These are phyloP conservation scores for Mechanitis mazaeus DNA, from an alignment of 2,888 invertebrate species.

Conservation along the genomic window DNA sequence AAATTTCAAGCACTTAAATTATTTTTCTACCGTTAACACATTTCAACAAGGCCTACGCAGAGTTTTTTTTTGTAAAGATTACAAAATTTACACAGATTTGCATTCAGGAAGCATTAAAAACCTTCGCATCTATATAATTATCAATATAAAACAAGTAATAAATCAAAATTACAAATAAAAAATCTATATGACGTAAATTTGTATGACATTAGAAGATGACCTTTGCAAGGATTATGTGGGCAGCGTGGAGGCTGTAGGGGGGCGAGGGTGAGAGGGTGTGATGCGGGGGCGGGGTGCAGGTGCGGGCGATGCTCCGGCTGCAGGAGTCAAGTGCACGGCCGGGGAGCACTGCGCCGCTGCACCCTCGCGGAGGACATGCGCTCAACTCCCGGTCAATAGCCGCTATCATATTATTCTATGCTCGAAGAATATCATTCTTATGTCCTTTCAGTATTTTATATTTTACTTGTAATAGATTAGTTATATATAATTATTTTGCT, in stretches of 20 bases:
- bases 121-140: not conserved
- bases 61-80: too few relatives aligned
- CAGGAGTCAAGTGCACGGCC: conserved; percentile 70
- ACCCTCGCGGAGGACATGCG: conserved; percentile 52
- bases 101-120: not conserved
- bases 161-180: not conserved
- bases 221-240: conserved; percentile 41
- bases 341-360: conserved; percentile 53
- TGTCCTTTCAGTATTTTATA: not conserved
- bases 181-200: conserved; percentile 11
- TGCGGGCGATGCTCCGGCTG: conserved; percentile 61
- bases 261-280: conserved; percentile 30
- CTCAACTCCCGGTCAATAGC: conserved; percentile 57
- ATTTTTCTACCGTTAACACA: too few relatives aligned
- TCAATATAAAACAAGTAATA: not conserved
- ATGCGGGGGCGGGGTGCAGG: conserved; percentile 42
- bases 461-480: not conserved
- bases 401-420: conserved; percentile 24
- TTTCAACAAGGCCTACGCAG: too few relatives aligned
- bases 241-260: conserved; percentile 33
- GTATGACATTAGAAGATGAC: conserved; percentile 37
- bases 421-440: not conserved
- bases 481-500: too few relatives aligned
- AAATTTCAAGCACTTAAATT: too few relatives aligned
- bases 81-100: not conserved